phyloP scores from a whole-genome alignment of 2,888 invertebrate genomes.

The Drosophila mettleri region DNA sequence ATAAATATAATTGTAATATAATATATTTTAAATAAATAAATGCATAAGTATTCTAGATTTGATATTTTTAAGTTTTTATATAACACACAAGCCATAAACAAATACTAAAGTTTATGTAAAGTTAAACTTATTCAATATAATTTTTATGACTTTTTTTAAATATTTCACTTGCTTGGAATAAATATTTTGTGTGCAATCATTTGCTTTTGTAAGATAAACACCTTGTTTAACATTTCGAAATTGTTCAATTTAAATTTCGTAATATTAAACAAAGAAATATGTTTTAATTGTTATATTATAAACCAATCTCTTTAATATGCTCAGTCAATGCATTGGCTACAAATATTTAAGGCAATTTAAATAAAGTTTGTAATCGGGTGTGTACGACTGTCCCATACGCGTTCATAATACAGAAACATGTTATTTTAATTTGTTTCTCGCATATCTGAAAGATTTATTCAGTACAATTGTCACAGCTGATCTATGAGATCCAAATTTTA shows the following conservation, averaged over 20 bases:
- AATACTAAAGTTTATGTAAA: not conserved
- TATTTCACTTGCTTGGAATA: not conserved
- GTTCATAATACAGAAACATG: not conserved
- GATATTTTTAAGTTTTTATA: not conserved
- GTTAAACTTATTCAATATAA: not conserved
- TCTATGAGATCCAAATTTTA: not conserved
- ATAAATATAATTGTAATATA: too few species aligned
- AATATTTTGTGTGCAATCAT: slow-evolving; percentile 4
- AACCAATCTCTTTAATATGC: slow-evolving; percentile 3
- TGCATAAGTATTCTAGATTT: not conserved
- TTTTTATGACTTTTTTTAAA: not conserved
- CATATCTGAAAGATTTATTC: too few species aligned
- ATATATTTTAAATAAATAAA: too few species aligned
- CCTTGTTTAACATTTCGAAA: not conserved
- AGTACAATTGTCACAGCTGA: not conserved
- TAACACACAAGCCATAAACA: not conserved
- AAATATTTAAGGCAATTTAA: not conserved
- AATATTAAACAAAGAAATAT: slow-evolving; percentile 6
- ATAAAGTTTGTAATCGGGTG: not conserved
- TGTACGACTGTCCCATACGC: not conserved
- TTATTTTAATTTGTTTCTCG: too few species aligned
- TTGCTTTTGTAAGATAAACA: not conserved
- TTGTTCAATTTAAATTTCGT: not conserved
- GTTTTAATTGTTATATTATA: slow-evolving; percentile 8
- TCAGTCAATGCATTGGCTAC: too few species aligned